Percentiles rank a stretch among this genome's conserved stretches.
Evolutionary conservation across 2,797 vertebrate genomes (phyloP).

Genomic region (Chelidonichthys spinosus): DNA sequence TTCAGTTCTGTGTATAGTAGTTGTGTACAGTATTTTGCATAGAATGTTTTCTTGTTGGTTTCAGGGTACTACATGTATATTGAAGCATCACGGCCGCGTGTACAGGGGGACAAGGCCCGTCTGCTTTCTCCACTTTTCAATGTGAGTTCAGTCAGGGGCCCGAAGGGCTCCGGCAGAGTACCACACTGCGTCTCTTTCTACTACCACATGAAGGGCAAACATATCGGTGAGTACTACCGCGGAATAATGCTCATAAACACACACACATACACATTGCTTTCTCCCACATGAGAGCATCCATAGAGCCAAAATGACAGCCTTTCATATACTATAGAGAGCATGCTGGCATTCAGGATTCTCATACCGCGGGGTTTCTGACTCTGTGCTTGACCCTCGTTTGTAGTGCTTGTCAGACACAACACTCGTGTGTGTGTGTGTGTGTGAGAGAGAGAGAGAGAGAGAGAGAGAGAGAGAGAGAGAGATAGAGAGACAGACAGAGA

Average conservation of each 20-base stretch:
- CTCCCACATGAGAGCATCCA: slow-evolving; percentile 4
- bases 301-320: slow-evolving; percentile 6
- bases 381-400: slow-evolving; percentile 40
- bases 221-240: slow-evolving; percentile 91
- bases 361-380: slow-evolving; percentile 36
- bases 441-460: background rate
- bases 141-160: slow-evolving; percentile 85
- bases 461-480: background rate
- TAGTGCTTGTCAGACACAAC: slow-evolving; percentile 45
- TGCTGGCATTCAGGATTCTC: slow-evolving; percentile 10
- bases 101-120: slow-evolving; percentile 91
- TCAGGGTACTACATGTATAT: slow-evolving; percentile 99
- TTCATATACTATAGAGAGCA: background rate
- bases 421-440: slow-evolving; percentile 10
- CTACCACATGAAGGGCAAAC: slow-evolving; percentile 98
- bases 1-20: background rate
- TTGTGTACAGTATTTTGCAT: background rate
- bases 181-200: slow-evolving; percentile 97
- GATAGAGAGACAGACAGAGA: background rate
- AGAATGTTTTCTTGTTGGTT: slow-evolving; percentile 35
- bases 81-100: slow-evolving; percentile 91
- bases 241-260: background rate
- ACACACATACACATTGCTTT: slow-evolving; percentile 10
- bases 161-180: slow-evolving; percentile 76
- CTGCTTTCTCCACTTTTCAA: slow-evolving; percentile 96